Base-by-base conservation (phyloP, 2,113 vertebrate species). In the Nesogale talazaci region DNA sequence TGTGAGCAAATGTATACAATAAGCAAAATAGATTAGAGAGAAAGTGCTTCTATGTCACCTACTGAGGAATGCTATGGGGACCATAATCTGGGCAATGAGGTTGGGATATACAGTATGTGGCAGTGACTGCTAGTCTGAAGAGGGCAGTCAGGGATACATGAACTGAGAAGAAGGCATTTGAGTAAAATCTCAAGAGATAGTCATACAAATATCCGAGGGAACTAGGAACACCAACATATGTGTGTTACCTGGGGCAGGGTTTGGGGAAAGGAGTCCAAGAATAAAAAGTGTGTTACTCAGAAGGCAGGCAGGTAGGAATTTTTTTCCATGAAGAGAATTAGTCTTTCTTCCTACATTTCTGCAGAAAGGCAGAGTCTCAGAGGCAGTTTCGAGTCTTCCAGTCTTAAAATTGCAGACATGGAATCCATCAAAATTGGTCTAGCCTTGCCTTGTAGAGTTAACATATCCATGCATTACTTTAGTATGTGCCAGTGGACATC, bases 341-440 rank as follows among this genome's bases (percentile, higher is more conserved):
- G n/a, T 67, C 10, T 6, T 79, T 84, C 56, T 38, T 92, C 92
- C 63, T 90, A 34, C 23, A 82, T 91, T 89, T 25, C 20, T 84
- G n/a, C 83, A 76, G 77, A 88, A 93, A 90, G 36, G 77, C 76
- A 88, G 82, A 89, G 78, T 94, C 90, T 83, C 34, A 81, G 89
- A 69, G 80, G 65, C 1, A 5, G 67, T 77, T 67, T 88, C 22
- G 1, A 78, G 79, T 91, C 86, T 63, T 74, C 76, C 63, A 83
- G 40, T 91, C 70, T 89, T 91, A 76, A 94, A 90, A 91, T 75
- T 81, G 46, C 57, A 77, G 11, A 3, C 20, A 22, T 75, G 85
- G 36, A 36, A 76, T 56, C 65, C 80, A 83, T 63, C 84, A 61
- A 83, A n/a, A 83, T 80, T 94, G 61, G 34, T 89, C 31, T 69